Evolutionary conservation across 2,113 vertebrate genomes (phyloP), one percentile per base, ranked within the genome.

Genomic region (Oxyruncus cristatus): DNA sequence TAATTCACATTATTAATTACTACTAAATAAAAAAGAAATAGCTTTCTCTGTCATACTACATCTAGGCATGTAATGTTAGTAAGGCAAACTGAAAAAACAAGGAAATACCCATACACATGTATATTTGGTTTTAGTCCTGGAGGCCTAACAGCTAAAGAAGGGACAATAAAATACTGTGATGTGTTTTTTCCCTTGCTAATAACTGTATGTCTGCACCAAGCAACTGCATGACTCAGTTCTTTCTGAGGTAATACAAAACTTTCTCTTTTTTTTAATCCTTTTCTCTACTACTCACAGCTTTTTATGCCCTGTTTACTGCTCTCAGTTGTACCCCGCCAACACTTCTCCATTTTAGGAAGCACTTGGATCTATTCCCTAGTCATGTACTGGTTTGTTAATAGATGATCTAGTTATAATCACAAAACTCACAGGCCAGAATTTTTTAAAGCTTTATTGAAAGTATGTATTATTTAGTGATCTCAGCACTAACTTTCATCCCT

Each of bases 161-260:
- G 22, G 32, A 72, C 14, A 92, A 65, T 78, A 83, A 92, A 86
- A 73, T 22, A 59, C 1, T 41, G 55, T 66, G 49, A 79, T 88
- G 37, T 28, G 18, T 30, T 88, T 91, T 88, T 74, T 50, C 63
- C 30, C 56, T 71, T 77, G 30, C 35, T 88, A 86, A 18, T 81
- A 91, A 77, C 17, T 93, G 93, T 21, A 65, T 24, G 71, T 35
- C 55, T 79, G 24, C 66, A 70, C 39, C 49, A 92, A 95, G 63
- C 30, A 95, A 84, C 75, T 86, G 42, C 65, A 71, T 67, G 50
- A 84, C 76, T 92, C 83, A 56, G n/a, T 89, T 71, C 77, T 89
- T 95, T 95, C 76, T 93, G 91, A 93, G 79, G 79, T 92, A 94
- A 95, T 73, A 84, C 44, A 81, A 59, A 95, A 84, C n/a, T 65